Conservation (phyloP, 2,113 vertebrate genomes). For the Pomatorhinus ruficollis region DNA sequence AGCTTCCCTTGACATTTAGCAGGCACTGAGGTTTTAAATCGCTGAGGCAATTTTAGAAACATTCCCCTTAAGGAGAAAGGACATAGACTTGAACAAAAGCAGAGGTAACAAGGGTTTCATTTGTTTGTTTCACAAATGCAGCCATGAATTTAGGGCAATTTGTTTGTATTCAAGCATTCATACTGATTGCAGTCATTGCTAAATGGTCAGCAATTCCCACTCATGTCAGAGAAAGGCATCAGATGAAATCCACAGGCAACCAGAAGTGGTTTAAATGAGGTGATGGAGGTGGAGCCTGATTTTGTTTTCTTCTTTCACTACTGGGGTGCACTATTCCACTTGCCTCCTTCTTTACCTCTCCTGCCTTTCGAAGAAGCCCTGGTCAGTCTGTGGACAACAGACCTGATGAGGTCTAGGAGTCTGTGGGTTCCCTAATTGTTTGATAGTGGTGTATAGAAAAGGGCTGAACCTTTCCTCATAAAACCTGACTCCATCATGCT, state of each 20-base stretch:
- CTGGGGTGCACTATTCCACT: background rate
- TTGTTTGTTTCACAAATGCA: background rate
- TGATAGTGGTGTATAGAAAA: background rate
- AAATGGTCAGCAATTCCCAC: background rate
- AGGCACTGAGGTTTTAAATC: background rate
- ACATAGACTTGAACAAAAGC: background rate
- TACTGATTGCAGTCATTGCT: background rate
- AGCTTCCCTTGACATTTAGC: background rate
- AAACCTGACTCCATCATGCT: background rate
- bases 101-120: background rate
- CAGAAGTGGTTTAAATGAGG: background rate
- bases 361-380: background rate
- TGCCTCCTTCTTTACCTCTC: background rate
- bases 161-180: background rate
- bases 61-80: background rate
- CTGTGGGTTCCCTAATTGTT: rapidly evolving
- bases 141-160: background rate
- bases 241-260: background rate
- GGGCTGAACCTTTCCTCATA: background rate
- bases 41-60: background rate
- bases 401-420: background rate
- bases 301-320: background rate
- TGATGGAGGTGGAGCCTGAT: background rate
- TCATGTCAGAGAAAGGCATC: background rate
- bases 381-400: background rate